Percentiles rank a stretch among this genome's conserved stretches.
phyloP scores from a whole-genome alignment of 2,797 vertebrate genomes.

The Jordanella pulchra region DNA sequence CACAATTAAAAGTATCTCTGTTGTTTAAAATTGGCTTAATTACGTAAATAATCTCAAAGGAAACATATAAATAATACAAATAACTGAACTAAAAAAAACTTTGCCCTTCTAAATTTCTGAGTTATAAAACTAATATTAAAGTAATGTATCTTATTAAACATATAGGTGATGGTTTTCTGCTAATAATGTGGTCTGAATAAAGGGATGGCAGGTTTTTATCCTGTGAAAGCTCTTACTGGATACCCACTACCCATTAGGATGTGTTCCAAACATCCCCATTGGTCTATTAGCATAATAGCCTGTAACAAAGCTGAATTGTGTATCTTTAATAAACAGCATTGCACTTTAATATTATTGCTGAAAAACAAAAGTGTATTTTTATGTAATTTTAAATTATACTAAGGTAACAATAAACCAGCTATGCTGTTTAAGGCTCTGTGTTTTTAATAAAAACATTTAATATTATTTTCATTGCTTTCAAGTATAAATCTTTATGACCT shows the following conservation, averaged over 20 bases:
- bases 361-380: constrained; percentile 32
- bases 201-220: neutral
- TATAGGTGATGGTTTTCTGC: neutral
- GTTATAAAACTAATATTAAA: neutral
- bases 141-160: neutral
- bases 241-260: neutral
- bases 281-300: neutral
- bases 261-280: neutral
- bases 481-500: neutral
- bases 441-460: neutral
- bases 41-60: neutral
- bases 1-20: neutral
- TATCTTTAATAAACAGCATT: constrained; percentile 30
- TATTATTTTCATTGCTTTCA: neutral
- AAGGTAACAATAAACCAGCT: constrained; percentile 31
- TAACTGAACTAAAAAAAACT: neutral
- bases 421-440: neutral
- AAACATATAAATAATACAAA: neutral
- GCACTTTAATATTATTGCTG: constrained; percentile 38
- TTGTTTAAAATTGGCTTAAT: neutral
- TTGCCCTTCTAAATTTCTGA: neutral
- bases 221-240: neutral
- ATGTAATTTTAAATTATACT: constrained; percentile 21
- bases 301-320: neutral
- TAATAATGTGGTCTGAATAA: neutral